Base-by-base conservation (phyloP, 2,888 invertebrate species). In the Galeopsomyia nigrocyanea region DNA sequence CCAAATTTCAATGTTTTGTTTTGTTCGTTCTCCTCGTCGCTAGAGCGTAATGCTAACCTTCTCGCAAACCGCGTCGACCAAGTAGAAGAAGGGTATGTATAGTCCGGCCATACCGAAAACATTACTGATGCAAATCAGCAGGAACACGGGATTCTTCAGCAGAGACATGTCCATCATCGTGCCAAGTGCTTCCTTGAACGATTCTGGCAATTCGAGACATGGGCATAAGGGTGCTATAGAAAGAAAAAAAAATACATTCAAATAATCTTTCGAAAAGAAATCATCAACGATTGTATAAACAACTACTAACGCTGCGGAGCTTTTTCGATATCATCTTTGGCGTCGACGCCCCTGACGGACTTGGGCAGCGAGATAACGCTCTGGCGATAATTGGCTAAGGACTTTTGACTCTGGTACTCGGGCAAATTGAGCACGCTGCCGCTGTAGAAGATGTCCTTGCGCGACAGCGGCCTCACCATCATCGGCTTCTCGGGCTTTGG, bases 401-500 rank as follows among this genome's bases (percentile, higher is more conserved):
- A 95, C 83, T 95, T 95, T 86, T 97, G 96, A 73, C 95, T 96
- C 86, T 95, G 94, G 88, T 93, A 98, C 87, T 97, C 97, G 0
- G 95, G 96, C 80, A 99, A 90, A 88, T 98, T 95, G 75, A 94
- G 90, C 26, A 99, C 95, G 60, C 97, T 97, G 46, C 99, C 98
- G 2, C 97, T 96, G 88, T 98, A 98, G 89, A 99, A 98, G 82
- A 98, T 98, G 87, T 99, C 99, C 84, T 97, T 97, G 67, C 97
- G 90, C 9, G 97, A 97, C 88, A 98, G 88, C 3, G 98, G 98
- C 19, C 97, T 91, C 17, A 95, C 93, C 89, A 95, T 95, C 77
- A 92, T 89, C 60, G 90, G 88, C 76, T 89, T 89, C 80, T 90
- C 90, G 47, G 85, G 82, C 21, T 82, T 86, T 66, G 83, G 80